phyloP scores from a whole-genome alignment of 2,797 vertebrate genomes.

The Macropodus opercularis region DNA sequence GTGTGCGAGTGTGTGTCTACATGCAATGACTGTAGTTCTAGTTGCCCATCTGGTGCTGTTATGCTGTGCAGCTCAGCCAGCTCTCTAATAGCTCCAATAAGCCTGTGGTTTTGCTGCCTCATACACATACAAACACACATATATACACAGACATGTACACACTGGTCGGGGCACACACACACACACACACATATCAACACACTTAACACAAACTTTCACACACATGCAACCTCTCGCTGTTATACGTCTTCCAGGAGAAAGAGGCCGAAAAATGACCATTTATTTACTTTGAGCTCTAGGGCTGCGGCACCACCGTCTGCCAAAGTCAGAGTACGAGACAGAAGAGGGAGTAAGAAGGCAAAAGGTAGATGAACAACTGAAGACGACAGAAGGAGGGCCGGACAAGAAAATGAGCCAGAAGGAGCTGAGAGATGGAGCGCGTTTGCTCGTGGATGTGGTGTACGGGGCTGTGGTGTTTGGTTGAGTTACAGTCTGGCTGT shows the following conservation, averaged over 20 bases:
- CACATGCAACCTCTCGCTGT: conserved; percentile 71
- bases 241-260: conserved; percentile 79
- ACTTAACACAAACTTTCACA: conserved; percentile 62
- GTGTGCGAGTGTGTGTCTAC: conserved; percentile 41
- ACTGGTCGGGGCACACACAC: conserved; percentile 43
- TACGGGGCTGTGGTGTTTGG: conserved; percentile 64
- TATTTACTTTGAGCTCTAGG: conserved; percentile 79
- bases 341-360: conserved; percentile 46
- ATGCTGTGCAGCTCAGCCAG: conserved; percentile 76
- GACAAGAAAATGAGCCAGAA: conserved; percentile 44
- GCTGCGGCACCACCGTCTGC: conserved; percentile 66
- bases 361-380: conserved; percentile 51
- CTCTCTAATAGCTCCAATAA: conserved; percentile 85
- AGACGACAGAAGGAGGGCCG: conserved; percentile 42
- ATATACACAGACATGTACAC: conserved; percentile 57
- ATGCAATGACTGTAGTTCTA: conserved; percentile 59
- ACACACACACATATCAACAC: conserved; percentile 39
- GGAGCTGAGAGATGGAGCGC: conserved; percentile 29
- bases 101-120: conserved; percentile 83
- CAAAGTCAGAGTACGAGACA: conserved; percentile 49
- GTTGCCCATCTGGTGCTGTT: conserved; percentile 83
- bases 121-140: conserved; percentile 54
- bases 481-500: conserved; percentile 69
- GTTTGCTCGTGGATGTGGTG: conserved; percentile 66
- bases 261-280: conserved; percentile 78